Base-by-base conservation (phyloP, 2,888 invertebrate species). In the Drosophila meridiana region DNA sequence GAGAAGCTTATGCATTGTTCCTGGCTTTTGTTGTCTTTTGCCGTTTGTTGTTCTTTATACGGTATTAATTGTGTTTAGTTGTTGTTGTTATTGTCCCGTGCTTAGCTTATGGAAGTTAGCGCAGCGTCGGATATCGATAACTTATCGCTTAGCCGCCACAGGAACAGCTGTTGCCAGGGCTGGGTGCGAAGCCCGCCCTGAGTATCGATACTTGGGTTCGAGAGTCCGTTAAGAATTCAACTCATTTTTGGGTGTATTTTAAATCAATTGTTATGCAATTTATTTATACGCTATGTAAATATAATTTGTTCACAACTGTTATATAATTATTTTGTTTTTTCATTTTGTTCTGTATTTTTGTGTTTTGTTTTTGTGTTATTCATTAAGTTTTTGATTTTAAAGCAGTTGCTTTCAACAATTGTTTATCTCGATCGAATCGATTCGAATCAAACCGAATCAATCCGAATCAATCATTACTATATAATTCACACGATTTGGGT, bases 251-350 rank as follows among this genome's bases (percentile, higher is more conserved):
- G 50, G 11, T 66, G 56, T 89, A 85, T 82, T 78, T 90, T 76
- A 85, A 87, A 78, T 85, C 88, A 89, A 85, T 83, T 90, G 91
- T 88, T 83, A 78, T 90, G 87, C 82, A 90, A 90, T 91, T 90
- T 90, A 90, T 84, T 90, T 80, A 83, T 91, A 80, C 83, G 87
- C 82, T 83, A 86, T 83, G 78, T 87, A 82, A 85, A 83, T 89
- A 78, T 89, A 83, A 90, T 85, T 90, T 83, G 79, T 84, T 88
- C 87, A 89, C 82, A 89, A 90, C 91, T 87, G 81, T 83, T 90
- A 83, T 87, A 85, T 88, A 80, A 86, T 83, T 80, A 81, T 76
- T 78, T 78, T 77, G 64, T 72, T 47, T 61, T 59, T 71, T 42
- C 20, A 20, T 20, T 20, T 20, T 20, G 20, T 42, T 65, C 67